A percentile compares a stretch with the other conserved stretches of the same genome.
Evolutionary conservation across 2,113 vertebrate species (phyloP).

Genomic region (Pao palembangensis): DNA sequence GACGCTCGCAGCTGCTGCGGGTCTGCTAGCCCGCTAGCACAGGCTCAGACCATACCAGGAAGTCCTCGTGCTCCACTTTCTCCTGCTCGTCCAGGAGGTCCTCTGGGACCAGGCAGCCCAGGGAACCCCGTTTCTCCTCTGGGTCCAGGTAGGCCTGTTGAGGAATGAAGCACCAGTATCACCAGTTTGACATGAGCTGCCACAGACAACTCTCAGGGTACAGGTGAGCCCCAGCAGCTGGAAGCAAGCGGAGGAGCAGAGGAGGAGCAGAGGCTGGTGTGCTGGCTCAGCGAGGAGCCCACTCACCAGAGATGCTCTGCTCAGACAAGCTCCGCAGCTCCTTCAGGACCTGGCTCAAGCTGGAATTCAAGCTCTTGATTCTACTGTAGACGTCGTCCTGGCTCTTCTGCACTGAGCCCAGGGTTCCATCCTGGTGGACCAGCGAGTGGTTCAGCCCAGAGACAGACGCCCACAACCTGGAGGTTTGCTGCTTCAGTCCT

Average conservation of each 20-base stretch:
- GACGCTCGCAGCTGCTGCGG: too few relatives aligned
- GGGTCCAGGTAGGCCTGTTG: conserved; percentile 74
- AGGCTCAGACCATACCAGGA: conserved; percentile 69
- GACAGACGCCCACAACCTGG: conserved; percentile 83
- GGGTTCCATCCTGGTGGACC: conserved; percentile 66
- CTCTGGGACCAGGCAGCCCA: conserved; percentile 73
- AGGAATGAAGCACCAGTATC: neutral
- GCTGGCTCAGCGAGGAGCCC: neutral
- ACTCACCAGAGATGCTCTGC: conserved; percentile 66
- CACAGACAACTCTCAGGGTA: too few relatives aligned
- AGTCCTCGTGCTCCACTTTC: conserved; percentile 72
- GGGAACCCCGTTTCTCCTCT: conserved; percentile 75
- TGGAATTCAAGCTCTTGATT: conserved; percentile 82
- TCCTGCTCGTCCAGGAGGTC: conserved; percentile 74
- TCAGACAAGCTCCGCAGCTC: conserved; percentile 69
- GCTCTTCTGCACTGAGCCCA: conserved; percentile 77
- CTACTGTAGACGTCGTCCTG: conserved; percentile 74
- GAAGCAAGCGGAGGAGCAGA: too few relatives aligned
- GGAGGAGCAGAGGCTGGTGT: too few relatives aligned
- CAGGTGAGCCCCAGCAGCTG: too few relatives aligned
- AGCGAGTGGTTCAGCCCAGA: conserved; percentile 81
- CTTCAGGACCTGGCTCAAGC: conserved; percentile 71
- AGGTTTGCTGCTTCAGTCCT: conserved; percentile 83
- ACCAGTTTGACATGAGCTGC: neutral
- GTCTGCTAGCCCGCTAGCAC: too few relatives aligned